phyloP scores from a whole-genome alignment of 92 coral and sea anemone species.

The Nematostella vectensis region DNA sequence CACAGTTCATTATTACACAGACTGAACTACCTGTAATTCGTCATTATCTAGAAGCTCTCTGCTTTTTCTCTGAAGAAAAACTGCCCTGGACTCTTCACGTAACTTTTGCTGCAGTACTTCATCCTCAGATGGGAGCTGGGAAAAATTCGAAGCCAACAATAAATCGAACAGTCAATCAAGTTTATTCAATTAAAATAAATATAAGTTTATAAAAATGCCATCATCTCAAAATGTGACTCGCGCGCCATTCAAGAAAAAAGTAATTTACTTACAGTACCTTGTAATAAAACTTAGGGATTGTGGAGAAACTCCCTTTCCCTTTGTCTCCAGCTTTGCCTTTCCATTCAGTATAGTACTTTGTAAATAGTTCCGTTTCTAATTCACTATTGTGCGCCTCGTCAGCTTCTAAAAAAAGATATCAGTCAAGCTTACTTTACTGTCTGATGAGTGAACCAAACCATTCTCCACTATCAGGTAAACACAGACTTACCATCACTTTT shows the following conservation, averaged over 20 bases:
- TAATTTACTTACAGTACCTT: no score
- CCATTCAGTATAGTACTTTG: conserved; percentile 69
- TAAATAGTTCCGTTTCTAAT: conserved; percentile 80
- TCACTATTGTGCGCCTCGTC: conserved; percentile 20
- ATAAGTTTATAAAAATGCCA: no score
- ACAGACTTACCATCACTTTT: conserved; percentile 33
- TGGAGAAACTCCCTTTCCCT: conserved; percentile 44
- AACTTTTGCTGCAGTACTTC: conserved; percentile 86
- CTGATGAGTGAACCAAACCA: no score
- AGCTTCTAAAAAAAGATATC: neutral
- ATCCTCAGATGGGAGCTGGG: conserved; percentile 92
- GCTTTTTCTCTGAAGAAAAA: conserved; percentile 91
- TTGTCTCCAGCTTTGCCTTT: conserved; percentile 53
- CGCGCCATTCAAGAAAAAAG: no score
- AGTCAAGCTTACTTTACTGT: no score
- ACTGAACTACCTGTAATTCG: conserved; percentile 80
- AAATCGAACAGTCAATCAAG: neutral
- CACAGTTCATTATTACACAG: no score
- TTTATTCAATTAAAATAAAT: no score
- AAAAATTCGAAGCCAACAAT: conserved; percentile 4
- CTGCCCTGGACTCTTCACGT: conserved; percentile 95
- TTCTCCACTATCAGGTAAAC: no score
- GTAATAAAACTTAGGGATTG: conserved; percentile 88
- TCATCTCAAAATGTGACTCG: no score
- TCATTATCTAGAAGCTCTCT: conserved; percentile 94